Conservation (phyloP, 2,113 vertebrate species). For the Sitta europaea region DNA sequence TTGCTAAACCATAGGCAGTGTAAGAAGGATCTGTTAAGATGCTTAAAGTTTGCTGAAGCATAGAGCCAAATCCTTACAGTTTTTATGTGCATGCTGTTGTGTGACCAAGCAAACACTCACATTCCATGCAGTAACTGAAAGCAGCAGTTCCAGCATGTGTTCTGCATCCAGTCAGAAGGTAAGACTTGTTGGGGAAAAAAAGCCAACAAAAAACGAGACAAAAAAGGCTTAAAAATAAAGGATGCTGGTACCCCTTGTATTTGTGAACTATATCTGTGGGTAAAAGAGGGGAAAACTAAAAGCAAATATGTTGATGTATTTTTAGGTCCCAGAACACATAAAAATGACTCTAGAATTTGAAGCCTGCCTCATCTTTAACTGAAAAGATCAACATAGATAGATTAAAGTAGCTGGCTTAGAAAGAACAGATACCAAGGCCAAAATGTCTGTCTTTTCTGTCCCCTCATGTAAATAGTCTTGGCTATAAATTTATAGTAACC, state of each 20-base stretch:
- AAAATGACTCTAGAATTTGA: background rate
- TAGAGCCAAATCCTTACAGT: background rate
- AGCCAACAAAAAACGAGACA: background rate
- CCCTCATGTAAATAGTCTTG: fast-evolving
- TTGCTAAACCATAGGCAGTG: background rate
- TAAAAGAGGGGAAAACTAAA: background rate
- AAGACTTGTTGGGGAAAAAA: background rate
- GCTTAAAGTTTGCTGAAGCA: background rate
- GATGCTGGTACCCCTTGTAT: background rate
- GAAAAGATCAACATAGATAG: background rate
- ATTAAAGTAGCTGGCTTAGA: background rate
- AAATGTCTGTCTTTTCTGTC: background rate
- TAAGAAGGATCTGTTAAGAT: background rate
- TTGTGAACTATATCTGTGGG: background rate
- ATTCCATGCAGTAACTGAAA: background rate
- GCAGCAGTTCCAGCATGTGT: background rate
- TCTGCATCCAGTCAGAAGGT: background rate
- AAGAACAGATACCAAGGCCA: background rate
- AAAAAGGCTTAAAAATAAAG: background rate
- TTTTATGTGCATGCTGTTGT: background rate
- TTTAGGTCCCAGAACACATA: background rate
- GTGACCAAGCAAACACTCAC: background rate
- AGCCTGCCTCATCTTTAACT: background rate
- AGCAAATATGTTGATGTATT: background rate
- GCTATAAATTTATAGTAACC: background rate